Base-by-base conservation (phyloP, 2,888 invertebrate species). In the Mellilla xanthometata region DNA sequence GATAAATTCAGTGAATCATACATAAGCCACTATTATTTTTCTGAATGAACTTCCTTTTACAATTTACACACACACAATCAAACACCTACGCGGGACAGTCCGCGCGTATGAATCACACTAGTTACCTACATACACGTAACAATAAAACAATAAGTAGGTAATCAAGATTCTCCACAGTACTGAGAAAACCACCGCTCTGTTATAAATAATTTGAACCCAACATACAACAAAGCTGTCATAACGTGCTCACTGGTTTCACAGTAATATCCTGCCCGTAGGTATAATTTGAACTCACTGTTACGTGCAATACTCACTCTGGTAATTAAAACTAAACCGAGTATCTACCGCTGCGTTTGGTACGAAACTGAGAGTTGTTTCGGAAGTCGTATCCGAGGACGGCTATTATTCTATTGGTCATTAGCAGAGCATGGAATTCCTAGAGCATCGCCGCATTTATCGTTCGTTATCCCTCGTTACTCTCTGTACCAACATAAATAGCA, bases 401-500 rank as follows among this genome's bases (percentile, higher is more conserved):
- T 42, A 30, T 71, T 69, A 62, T 65, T 59, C 60, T 54, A 66
- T 63, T 61, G 65, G 66, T 68, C 72, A 73, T 76, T 74, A 78
- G 64, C 62, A 61, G 61, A 58, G 64, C 60, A 66, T 70, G 68
- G 64, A 76, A 81, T 81, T 81, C 76, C 74, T 71, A 61, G 67
- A 62, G 62, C 72, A 74, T 74, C 74, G 65, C 55, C 54, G 65
- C 60, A 62, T 70, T 81, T 80, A 76, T 81, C 75, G 68, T 71
- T 66, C 65, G 70, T 72, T 81, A 81, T 78, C 68, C 68, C 57
- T 73, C 67, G 65, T 72, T 76, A 73, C 66, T 65, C 67, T 63
- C 68, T 68, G 68, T 72, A 74, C 66, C 76, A 72, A 76, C 69
- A 78, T 63, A 81, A 77, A 82, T 81, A 80, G 62, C 72, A 66